Evolutionary conservation across 23 tunicate genomes (phyloP), one percentile per base, ranked within the genome.

Genomic region (Styela plicata): DNA sequence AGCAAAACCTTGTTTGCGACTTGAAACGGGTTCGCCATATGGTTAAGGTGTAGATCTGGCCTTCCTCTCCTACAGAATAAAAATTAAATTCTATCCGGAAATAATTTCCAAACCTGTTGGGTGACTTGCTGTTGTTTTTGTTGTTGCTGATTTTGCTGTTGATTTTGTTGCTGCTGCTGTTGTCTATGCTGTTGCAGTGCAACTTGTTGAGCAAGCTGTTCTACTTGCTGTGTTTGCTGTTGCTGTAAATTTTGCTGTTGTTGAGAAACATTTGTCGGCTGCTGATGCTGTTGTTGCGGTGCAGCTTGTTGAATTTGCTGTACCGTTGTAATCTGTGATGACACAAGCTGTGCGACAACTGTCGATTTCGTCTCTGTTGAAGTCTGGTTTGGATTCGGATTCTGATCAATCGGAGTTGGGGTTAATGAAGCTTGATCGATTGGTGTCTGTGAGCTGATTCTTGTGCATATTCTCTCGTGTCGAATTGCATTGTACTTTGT

Each of bases 401-500:
- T 30, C 31, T 76, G 81, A 25, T 26, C 18, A 0, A 53, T 20
- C 17, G 81, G 29, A 1, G 81, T 44, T 26, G 24, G 36, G 7
- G 36, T 76, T 22, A n/a, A 13, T 20, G 21, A 26, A 17, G 32
- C 66, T 22, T 29, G 24, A 0, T 24, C 31, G n/a, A 76, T 21
- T 20, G 30, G 17, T 29, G 66, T 24, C 66, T 44, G 81, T 16
- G 71, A 25, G 1, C 70, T 85, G 24, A 85, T 80, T 69, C 90
- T 68, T 1, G 89, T 85, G 65, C 98, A 93, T 33, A 93, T 93
- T 68, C 85, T 88, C 63, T 93, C 98, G 63, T 93, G 98, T 31
- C 98, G 86, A 24, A 80, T 85, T 0, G 98, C 98, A 74, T 93
- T 93, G 91, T 88, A 93, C 63, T 93, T 93, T 25, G 98, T 89